Evolutionary conservation across 1,140 invertebrate species (phyloP), one percentile per base, ranked within the genome.

Genomic region (Antheraea pernyi): DNA sequence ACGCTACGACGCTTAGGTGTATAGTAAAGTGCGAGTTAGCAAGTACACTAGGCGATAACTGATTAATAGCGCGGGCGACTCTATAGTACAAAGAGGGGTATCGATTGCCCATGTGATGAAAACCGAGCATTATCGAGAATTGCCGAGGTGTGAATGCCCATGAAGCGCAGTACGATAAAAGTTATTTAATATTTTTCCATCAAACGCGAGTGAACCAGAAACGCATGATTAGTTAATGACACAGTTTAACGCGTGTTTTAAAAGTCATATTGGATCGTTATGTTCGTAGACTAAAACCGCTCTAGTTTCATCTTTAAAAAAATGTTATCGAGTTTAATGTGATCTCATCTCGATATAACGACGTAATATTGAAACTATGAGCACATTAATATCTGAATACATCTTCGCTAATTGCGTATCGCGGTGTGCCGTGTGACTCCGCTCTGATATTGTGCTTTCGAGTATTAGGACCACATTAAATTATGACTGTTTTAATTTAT

Each of bases 401-500:
- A 61, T 61, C 60, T 22, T 22, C 22, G 60, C 60, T 61, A 61
- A 61, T 30, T 61, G 60, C 60, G 60, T 61, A 61, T 61, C 60
- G 30, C 60, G 60, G 60, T 61, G 60, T 36, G 60, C 60, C 60
- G 60, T 30, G 11, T 16, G 11, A 53, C 16, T 53, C 46, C 7
- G 46, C 9, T 53, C 1, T 11, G 13, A 53, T 53, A 16, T 53
- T 9, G 60, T 30, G 30, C 83, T 85, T 85, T 87, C 82, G 70
- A 84, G 85, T 79, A 75, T 42, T 82, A 62, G 76, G 71, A 19
- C 7, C 19, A 22, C 19, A 22, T 30, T 61, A 61, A 30, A 22
- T 61, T 22, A 61, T 22, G 19, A 61, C 16, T n/a, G 22, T 82
- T 30, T 84, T 78, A 79, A 86, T 89, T 86, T 79, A 83, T 86